Evolutionary conservation across 2,888 invertebrate species (phyloP).

Genomic region (Timema cristinae): DNA sequence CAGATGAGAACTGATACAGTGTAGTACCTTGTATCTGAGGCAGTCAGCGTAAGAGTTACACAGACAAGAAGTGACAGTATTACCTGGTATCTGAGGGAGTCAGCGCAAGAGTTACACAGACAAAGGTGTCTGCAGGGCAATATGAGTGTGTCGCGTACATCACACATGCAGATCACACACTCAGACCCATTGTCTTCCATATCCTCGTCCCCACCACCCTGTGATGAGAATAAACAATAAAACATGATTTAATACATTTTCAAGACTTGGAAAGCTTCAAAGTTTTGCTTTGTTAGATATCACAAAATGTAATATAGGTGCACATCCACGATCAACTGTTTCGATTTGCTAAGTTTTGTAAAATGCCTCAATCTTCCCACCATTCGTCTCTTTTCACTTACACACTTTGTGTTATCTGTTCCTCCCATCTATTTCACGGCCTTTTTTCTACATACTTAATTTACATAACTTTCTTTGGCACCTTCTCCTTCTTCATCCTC

Average conservation of each 20-base stretch:
- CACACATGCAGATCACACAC: conserved; percentile 99
- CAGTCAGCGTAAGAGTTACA: conserved; percentile 98
- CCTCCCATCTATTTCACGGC: too few relatives aligned
- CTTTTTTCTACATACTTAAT: too few relatives aligned
- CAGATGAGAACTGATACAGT: too few relatives aligned
- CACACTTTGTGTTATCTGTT: too few relatives aligned
- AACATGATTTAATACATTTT: conserved; percentile 12
- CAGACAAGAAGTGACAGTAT: conserved; percentile 55
- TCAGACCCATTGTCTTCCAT: conserved; percentile 94
- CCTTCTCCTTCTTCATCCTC: too few relatives aligned
- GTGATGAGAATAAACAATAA: not conserved
- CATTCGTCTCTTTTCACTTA: too few relatives aligned
- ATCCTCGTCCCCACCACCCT: conserved; percentile 69
- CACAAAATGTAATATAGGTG: too few relatives aligned
- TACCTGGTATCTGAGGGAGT: conserved; percentile 85
- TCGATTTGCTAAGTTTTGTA: too few relatives aligned
- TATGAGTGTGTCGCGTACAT: conserved; percentile 94
- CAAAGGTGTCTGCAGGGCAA: conserved; percentile 96
- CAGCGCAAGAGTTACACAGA: conserved; percentile 95
- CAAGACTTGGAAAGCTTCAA: not conserved
- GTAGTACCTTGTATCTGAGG: conserved; percentile 72
- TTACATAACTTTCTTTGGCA: too few relatives aligned
- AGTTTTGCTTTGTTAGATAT: not conserved
- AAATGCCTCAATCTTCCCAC: too few relatives aligned
- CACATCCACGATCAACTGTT: too few relatives aligned